Evolutionary conservation across 2,113 vertebrate species (phyloP).

Genomic region (Rhinolophus sinicus): DNA sequence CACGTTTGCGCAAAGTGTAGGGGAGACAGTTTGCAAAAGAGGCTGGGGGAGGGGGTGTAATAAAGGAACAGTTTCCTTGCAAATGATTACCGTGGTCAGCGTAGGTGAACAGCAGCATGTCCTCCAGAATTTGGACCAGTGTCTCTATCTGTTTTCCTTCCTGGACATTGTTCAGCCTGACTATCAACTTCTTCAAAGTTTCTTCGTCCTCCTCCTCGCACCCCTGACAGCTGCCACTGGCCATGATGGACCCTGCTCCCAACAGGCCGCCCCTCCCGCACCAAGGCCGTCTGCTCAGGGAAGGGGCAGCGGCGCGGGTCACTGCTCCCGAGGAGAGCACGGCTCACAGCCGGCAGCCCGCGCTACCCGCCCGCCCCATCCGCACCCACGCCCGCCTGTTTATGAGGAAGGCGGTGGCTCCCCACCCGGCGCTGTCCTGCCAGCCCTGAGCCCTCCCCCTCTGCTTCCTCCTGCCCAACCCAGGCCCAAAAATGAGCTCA

Average conservation of each 20-base stretch:
- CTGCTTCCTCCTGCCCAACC: neutral
- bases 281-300: fast-evolving
- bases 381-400: neutral
- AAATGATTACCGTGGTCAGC: constrained; percentile 88
- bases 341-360: fast-evolving
- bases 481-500: neutral
- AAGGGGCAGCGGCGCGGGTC: neutral
- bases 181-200: constrained; percentile 91
- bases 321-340: fast-evolving
- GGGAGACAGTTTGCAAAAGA: constrained; percentile 22
- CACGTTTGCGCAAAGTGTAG: neutral
- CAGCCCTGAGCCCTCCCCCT: neutral
- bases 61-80: neutral
- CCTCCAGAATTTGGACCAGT: constrained; percentile 93
- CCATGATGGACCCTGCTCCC: constrained; percentile 72
- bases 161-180: constrained; percentile 90
- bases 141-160: constrained; percentile 90
- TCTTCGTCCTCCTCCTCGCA: constrained; percentile 86
- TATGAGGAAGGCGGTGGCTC: neutral
- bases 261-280: neutral
- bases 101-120: constrained; percentile 90
- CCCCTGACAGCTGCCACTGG: constrained; percentile 57
- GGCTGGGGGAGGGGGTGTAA: fast-evolving
- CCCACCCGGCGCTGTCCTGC: neutral
- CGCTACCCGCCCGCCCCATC: neutral